A percentile compares a stretch with the other conserved stretches of the same genome.
phyloP scores from a whole-genome alignment of 2,888 invertebrate genomes.

The Seladonia tumulorum region DNA sequence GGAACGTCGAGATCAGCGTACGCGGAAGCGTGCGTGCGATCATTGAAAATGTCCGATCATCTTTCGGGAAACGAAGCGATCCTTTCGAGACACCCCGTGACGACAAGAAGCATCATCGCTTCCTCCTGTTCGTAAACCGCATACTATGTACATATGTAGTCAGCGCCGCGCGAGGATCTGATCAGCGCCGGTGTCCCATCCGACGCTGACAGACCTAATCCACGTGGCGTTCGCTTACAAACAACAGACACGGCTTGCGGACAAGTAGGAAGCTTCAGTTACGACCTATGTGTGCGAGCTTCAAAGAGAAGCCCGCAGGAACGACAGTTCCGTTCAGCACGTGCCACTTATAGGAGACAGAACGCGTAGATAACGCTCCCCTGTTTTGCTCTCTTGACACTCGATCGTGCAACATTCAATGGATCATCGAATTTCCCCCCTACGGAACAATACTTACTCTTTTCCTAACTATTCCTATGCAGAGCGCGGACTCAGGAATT shows the following conservation, averaged over 20 bases:
- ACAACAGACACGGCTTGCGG: slow-evolving; percentile 12
- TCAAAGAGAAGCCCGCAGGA: slow-evolving; percentile 22
- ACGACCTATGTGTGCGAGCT: not conserved
- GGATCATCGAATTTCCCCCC: not conserved
- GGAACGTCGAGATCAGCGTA: not conserved
- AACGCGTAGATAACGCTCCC: not conserved
- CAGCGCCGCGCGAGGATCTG: not conserved
- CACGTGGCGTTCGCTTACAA: slow-evolving; percentile 16
- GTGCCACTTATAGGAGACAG: not conserved
- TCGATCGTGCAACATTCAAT: not conserved
- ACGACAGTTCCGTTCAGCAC: not conserved
- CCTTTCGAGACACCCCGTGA: not conserved
- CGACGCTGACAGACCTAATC: not conserved
- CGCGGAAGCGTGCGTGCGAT: slow-evolving; percentile 19
- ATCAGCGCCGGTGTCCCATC: not conserved
- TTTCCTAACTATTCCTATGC: too few relatives aligned
- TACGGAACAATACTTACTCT: not conserved
- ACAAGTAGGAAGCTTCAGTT: not conserved
- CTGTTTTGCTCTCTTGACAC: not conserved
- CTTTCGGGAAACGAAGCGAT: not conserved
- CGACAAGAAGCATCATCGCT: not conserved
- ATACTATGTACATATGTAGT: too few relatives aligned
- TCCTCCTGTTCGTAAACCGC: too few relatives aligned
- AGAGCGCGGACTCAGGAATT: too few relatives aligned
- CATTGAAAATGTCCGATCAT: not conserved